Conservation (phyloP, 2,888 invertebrate genomes). For the Enoplolaimus lenunculus region DNA sequence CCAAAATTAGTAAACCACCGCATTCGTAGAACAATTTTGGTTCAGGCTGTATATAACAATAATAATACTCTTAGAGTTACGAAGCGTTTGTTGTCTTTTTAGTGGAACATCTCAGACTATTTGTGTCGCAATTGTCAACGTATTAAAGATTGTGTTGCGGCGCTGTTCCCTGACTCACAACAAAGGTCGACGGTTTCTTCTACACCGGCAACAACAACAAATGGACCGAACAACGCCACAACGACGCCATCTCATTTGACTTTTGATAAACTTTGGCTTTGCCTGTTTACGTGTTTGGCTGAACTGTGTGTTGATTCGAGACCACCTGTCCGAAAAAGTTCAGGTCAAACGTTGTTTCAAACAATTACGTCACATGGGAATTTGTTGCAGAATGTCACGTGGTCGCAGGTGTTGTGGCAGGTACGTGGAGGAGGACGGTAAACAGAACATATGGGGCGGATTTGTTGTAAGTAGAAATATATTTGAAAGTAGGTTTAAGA, state of each 20-base stretch:
- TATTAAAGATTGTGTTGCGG: constrained; percentile 7
- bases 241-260: background rate
- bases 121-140: constrained; percentile 66
- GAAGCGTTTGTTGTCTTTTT: too few species aligned
- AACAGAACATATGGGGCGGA: background rate
- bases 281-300: constrained; percentile 42
- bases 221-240: background rate
- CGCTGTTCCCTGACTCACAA: constrained; percentile 46
- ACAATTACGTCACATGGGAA: constrained; percentile 89
- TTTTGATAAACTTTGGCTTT: constrained; percentile 35
- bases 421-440: constrained; percentile 39
- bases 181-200: constrained; percentile 1
- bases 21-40: too few species aligned
- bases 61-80: too few species aligned
- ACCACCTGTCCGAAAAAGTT: constrained; percentile 77
- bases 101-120: constrained; percentile 98
- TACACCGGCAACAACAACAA: background rate
- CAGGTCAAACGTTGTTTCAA: constrained; percentile 90
- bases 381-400: constrained; percentile 68
- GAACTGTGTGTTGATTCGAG: constrained; percentile 76
- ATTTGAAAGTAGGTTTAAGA: too few species aligned
- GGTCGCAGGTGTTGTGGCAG: constrained; percentile 86
- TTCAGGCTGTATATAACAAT: too few species aligned
- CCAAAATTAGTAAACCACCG: too few species aligned
- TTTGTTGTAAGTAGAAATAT: too few species aligned